Evolutionary conservation across 2,113 vertebrate species (phyloP).

Genomic region (Sus scrofa): DNA sequence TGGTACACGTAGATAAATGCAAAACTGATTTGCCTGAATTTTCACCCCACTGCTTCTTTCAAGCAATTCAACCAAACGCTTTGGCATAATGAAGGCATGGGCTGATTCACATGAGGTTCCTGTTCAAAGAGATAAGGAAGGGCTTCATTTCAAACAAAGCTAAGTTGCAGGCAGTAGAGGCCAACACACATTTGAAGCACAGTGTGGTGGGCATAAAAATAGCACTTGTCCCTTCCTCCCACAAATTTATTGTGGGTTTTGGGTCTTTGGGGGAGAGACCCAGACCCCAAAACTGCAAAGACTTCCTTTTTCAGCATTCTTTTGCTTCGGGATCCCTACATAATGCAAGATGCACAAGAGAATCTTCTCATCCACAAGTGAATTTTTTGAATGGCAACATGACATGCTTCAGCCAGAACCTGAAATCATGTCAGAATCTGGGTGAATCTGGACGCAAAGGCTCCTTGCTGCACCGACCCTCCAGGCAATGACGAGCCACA

Average conservation of each 20-base stretch:
- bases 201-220: background rate
- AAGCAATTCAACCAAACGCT: conserved; percentile 32
- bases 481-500: background rate
- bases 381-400: background rate
- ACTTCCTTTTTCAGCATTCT: background rate
- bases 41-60: background rate
- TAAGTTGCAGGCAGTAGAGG: background rate
- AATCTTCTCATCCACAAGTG: background rate
- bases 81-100: conserved; percentile 20
- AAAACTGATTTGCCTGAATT: background rate
- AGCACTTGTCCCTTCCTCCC: background rate
- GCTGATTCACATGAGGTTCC: background rate
- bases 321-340: background rate
- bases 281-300: background rate
- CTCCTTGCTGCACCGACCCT: background rate
- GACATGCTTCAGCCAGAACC: background rate
- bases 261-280: background rate
- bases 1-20: background rate
- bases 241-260: background rate
- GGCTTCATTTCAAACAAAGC: background rate
- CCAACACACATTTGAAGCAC: background rate
- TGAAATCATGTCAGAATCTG: fast-evolving
- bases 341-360: background rate
- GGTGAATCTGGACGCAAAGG: background rate
- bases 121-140: conserved; percentile 13